Evolutionary conservation across 2,797 vertebrate genomes (phyloP), one percentile per base, ranked within the genome.

Genomic region (Pangasius mekongensis): DNA sequence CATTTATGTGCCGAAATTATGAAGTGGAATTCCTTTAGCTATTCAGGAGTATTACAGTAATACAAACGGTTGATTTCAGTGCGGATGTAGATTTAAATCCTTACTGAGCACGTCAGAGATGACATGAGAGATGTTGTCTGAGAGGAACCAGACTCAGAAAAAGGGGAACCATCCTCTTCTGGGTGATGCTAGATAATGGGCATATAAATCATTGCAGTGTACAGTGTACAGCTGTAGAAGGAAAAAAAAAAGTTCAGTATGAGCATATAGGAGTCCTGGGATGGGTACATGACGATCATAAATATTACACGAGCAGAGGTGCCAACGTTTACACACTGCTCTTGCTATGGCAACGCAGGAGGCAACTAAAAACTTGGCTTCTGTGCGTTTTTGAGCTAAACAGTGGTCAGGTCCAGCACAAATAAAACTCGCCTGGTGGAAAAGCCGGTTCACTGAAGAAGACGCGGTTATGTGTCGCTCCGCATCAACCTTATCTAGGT

Each of bases 101-200:
- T 2, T 0, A 1, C 16, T 30, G 22, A 47, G 39, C 8, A 66
- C 20, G 22, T 84, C 62, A 30, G 60, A 47, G 24, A 18, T 67
- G 82, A 30, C 14, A 0, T 36, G 36, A 36, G 36, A 36, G 39
- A 39, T 56, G 54, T 0, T 83, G 36, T 8, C 43, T 52, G 13
- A 69, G 43, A 84, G 83, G 47, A 84, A 84, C 64, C 43, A 83
- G n/a, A 39, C 9, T 30, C 60, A 33, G 36, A 84, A 39, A 39
- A 84, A 54, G 18, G 47, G 83, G 83, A 84, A 84, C 62, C 18
- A 54, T 16, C 22, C 14, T 27, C 24, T 47, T 47, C 60, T 49
- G 27, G 27, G 39, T 39, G 62, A 52, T 67, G 18, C 64, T 47
- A 84, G 64, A 54, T 69, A 52, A 10, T 3, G 47, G 0, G 24